Conservation (phyloP, 2,797 vertebrate species). For the Pelochelys cantorii region DNA sequence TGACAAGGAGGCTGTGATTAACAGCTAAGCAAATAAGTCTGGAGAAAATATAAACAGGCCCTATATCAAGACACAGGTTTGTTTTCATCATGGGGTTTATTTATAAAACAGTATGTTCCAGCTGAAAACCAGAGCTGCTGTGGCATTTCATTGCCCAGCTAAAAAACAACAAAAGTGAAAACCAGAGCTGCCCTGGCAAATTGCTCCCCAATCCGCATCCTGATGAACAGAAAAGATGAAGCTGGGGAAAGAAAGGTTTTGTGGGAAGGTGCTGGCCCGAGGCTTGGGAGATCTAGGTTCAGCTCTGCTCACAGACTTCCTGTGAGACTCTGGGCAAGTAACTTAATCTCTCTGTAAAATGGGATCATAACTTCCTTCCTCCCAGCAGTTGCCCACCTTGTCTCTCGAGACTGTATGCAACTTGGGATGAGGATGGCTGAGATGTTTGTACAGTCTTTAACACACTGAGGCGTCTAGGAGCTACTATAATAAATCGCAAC, state of each 20-base stretch:
- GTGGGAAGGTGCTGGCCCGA: not conserved
- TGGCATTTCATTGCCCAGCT: not conserved
- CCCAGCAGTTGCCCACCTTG: not conserved
- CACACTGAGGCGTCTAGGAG: accelerated
- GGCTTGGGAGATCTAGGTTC: not conserved
- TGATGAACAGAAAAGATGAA: not conserved
- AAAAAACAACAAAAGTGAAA: conserved; percentile 36
- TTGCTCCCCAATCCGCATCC: not conserved
- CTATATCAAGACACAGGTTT: conserved; percentile 5
- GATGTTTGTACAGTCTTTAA: accelerated
- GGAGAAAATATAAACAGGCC: conserved; percentile 22
- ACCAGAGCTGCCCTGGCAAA: conserved; percentile 18
- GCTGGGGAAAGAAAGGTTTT: not conserved
- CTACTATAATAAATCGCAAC: not conserved
- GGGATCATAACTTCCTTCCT: not conserved
- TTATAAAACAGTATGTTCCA: conserved; percentile 21
- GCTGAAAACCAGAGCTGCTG: conserved; percentile 18
- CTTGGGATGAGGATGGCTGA: not conserved
- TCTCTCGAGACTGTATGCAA: not conserved
- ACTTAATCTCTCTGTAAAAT: not conserved
- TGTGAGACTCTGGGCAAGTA: not conserved
- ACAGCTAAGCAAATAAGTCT: conserved; percentile 42
- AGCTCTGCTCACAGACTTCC: accelerated
- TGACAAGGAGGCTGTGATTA: conserved; percentile 37
- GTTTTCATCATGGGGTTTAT: not conserved